phyloP scores from a whole-genome alignment of 2,888 invertebrate genomes.

The Unio delphinus region DNA sequence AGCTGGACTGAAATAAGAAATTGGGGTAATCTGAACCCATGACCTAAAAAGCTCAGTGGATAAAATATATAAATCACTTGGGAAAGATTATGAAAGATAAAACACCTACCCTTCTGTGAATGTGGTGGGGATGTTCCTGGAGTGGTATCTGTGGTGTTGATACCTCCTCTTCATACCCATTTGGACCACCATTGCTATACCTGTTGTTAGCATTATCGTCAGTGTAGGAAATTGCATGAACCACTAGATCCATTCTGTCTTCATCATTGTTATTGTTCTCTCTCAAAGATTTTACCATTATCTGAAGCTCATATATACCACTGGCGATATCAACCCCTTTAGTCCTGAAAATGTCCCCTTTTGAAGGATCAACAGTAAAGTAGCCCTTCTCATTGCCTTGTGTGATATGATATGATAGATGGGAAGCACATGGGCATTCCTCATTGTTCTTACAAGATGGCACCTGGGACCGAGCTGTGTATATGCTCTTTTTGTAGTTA shows the following conservation, averaged over 20 bases:
- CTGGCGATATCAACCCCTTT: background rate
- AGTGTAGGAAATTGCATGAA: background rate
- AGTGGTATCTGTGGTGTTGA: too few relatives aligned
- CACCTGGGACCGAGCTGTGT: too few relatives aligned
- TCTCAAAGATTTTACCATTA: background rate
- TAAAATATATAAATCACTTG: too few relatives aligned
- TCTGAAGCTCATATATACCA: background rate
- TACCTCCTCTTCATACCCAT: too few relatives aligned
- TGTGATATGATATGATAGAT: conserved; percentile 8
- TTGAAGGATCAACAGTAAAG: conserved; percentile 22
- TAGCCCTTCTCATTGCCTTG: conserved; percentile 12
- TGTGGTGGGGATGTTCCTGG: too few relatives aligned
- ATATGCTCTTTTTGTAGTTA: too few relatives aligned
- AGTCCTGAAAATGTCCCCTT: conserved; percentile 15
- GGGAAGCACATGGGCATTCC: conserved; percentile 15
- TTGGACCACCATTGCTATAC: background rate
- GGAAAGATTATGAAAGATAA: too few relatives aligned
- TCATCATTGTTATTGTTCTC: background rate
- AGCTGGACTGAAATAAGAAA: too few relatives aligned
- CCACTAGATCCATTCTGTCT: background rate
- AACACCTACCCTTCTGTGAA: too few relatives aligned
- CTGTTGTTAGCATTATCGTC: background rate
- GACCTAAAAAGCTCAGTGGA: too few relatives aligned
- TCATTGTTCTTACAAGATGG: too few relatives aligned
- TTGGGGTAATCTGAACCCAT: too few relatives aligned